Evolutionary conservation across 1,140 invertebrate genomes (phyloP).

Genomic region (Acromyrmex heyeri): DNA sequence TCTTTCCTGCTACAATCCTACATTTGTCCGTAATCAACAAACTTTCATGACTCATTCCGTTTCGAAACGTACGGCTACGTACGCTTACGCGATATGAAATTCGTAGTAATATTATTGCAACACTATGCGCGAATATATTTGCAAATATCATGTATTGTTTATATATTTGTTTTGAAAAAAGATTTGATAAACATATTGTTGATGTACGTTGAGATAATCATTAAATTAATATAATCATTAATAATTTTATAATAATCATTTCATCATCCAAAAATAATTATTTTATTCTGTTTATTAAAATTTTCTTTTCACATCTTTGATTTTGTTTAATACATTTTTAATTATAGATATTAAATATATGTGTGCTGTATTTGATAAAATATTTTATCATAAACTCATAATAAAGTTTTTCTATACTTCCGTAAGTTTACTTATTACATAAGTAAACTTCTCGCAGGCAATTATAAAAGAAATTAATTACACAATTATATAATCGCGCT

Average conservation of each 20-base stretch:
- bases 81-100: constrained; percentile 15
- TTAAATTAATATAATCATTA: constrained; percentile 3
- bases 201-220: not conserved
- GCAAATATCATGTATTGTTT: not conserved
- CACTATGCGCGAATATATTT: not conserved
- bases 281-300: not conserved
- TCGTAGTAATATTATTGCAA: not conserved
- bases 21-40: constrained; percentile 16
- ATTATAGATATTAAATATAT: not conserved
- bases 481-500: not conserved
- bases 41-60: constrained; percentile 35
- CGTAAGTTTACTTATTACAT: constrained; percentile 4
- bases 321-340: not conserved
- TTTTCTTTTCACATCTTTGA: not conserved
- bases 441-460: not conserved
- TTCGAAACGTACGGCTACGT: not conserved
- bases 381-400: not conserved
- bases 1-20: not conserved
- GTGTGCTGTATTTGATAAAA: too few species aligned
- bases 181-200: not conserved
- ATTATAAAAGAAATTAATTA: constrained; percentile 27
- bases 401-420: constrained; percentile 1
- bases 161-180: not conserved
- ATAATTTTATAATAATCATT: too few species aligned
- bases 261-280: not conserved